Evolutionary conservation across 2,888 invertebrate genomes (phyloP).

Genomic region (Coronaproctus castanopsis): DNA sequence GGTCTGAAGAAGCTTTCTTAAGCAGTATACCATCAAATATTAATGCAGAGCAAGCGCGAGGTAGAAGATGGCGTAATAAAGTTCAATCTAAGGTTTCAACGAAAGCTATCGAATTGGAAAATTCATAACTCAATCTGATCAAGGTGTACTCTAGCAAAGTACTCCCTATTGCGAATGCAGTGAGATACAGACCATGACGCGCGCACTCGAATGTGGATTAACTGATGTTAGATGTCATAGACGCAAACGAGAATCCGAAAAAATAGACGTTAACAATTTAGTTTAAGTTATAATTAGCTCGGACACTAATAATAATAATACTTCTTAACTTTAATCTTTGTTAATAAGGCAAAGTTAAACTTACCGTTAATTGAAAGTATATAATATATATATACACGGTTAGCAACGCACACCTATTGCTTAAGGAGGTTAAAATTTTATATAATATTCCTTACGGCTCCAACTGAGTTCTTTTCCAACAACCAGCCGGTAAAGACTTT

Average conservation of each 20-base stretch:
- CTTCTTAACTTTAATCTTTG: no score
- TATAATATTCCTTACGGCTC: constrained; percentile 28
- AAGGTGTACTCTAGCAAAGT: not conserved
- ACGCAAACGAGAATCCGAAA: no score
- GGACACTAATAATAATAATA: no score
- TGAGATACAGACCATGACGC: no score
- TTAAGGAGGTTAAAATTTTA: not conserved
- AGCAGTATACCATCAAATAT: not conserved
- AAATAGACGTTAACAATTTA: no score
- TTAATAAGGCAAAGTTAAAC: not conserved
- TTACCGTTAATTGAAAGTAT: not conserved
- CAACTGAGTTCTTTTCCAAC: constrained; percentile 55
- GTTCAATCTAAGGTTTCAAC: not conserved
- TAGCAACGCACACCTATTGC: not conserved
- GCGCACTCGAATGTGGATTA: no score
- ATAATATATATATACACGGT: not conserved
- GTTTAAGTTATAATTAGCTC: no score
- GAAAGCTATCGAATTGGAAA: not conserved
- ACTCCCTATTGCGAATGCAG: no score
- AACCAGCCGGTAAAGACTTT: constrained; percentile 54
- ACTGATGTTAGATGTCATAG: no score
- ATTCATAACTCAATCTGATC: not conserved
- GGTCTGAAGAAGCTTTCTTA: not conserved
- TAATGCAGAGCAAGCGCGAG: not conserved
- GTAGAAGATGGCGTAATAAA: not conserved